Evolutionary conservation across 1,140 invertebrate genomes (phyloP).

Genomic region (Paralvinella palmiformis): DNA sequence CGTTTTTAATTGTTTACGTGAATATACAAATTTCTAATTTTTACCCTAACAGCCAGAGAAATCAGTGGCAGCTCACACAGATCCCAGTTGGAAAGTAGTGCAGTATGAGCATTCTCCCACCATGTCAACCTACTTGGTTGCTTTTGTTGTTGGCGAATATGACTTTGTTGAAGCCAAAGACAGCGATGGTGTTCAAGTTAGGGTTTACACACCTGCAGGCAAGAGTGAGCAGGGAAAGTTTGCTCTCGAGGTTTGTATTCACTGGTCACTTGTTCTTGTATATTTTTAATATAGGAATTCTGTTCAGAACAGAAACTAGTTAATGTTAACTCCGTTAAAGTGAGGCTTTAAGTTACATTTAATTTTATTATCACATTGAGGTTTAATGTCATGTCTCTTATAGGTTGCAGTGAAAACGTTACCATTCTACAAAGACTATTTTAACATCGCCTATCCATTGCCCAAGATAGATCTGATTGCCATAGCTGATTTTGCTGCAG

Average conservation of each 20-base stretch:
- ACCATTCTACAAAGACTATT: slow-evolving; percentile 90
- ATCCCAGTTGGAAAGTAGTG: slow-evolving; percentile 58
- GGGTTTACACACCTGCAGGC: slow-evolving; percentile 87
- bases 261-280: not conserved
- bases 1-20: no score
- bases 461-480: slow-evolving; percentile 95
- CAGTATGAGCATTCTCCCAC: slow-evolving; percentile 81
- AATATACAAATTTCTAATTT: no score
- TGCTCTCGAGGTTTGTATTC: slow-evolving; percentile 63
- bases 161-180: slow-evolving; percentile 73
- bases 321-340: no score
- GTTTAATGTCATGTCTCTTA: slow-evolving; percentile 12
- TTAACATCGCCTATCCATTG: slow-evolving; percentile 88
- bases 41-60: slow-evolving; percentile 69
- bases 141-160: slow-evolving; percentile 87
- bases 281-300: not conserved
- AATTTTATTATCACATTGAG: not conserved
- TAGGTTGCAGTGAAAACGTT: slow-evolving; percentile 61
- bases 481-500: slow-evolving; percentile 70
- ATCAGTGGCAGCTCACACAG: slow-evolving; percentile 34
- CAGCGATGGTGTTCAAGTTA: slow-evolving; percentile 69
- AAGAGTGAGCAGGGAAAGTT: slow-evolving; percentile 89
- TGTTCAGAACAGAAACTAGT: no score
- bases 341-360: not conserved
- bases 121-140: slow-evolving; percentile 95